Conservation (phyloP, 2,888 invertebrate genomes). For the Anaspis maculata region DNA sequence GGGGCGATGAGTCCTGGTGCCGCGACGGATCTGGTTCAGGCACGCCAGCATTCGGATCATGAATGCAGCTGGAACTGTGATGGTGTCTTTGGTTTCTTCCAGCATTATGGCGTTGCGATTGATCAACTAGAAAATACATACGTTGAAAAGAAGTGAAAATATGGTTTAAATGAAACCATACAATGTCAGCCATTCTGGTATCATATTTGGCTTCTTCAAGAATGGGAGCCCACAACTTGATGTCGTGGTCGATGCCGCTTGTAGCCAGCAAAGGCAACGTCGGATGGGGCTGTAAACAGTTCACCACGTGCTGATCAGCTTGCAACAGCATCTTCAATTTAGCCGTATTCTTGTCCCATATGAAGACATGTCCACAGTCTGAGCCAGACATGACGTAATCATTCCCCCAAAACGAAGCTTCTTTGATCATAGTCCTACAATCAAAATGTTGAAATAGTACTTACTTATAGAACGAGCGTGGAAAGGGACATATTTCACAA, state of each 20-base stretch:
- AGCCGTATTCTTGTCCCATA: constrained; percentile 67
- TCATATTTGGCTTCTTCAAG: constrained; percentile 54
- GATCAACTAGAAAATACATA: constrained; percentile 52
- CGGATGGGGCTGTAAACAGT: constrained; percentile 79
- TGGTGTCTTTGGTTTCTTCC: constrained; percentile 78
- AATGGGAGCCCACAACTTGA: constrained; percentile 76
- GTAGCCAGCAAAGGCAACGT: constrained; percentile 66
- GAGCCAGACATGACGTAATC: constrained; percentile 79
- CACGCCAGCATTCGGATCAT: constrained; percentile 72
- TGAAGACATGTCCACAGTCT: constrained; percentile 80
- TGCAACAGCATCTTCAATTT: constrained; percentile 65
- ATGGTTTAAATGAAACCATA: constrained; percentile 25
- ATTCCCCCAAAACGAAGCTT: constrained; percentile 78
- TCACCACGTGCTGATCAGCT: constrained; percentile 76
- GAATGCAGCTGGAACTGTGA: constrained; percentile 79
- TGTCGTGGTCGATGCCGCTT: constrained; percentile 82
- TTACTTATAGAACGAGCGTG: too few species aligned
- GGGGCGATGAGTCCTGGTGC: constrained; percentile 22
- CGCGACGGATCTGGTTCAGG: constrained; percentile 55
- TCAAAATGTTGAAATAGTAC: too few species aligned
- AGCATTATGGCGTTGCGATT: constrained; percentile 73
- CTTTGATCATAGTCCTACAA: constrained; percentile 79
- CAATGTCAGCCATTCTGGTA: constrained; percentile 54
- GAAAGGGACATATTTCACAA: too few species aligned
- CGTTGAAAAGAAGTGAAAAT: neutral